A percentile compares a stretch with the other conserved stretches of the same genome.
Evolutionary conservation across 1,140 invertebrate genomes (phyloP).

Genomic region (Drosophila asahinai): DNA sequence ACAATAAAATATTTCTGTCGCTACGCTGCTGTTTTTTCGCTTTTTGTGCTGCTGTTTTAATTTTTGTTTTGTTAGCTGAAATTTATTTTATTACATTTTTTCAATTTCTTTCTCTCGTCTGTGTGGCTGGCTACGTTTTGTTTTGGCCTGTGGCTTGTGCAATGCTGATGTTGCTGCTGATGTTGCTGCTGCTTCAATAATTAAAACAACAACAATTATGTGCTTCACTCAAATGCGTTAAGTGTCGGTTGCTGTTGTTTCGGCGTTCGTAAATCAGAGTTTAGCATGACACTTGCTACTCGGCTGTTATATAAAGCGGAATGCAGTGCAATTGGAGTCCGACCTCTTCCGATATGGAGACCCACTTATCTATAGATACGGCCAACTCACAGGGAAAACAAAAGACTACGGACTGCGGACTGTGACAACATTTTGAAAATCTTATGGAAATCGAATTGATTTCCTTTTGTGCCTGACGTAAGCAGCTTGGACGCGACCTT

Average conservation of each 20-base stretch:
- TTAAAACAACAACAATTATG: slow-evolving; percentile 68
- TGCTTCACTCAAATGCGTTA: slow-evolving; percentile 65
- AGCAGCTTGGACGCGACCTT: slow-evolving; percentile 42
- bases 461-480: slow-evolving; percentile 38
- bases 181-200: slow-evolving; percentile 59
- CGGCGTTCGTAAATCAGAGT: slow-evolving; percentile 37
- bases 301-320: slow-evolving; percentile 58
- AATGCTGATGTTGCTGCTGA: slow-evolving; percentile 36
- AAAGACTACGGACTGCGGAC: not conserved
- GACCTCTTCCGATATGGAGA: slow-evolving; percentile 2
- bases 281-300: slow-evolving; percentile 67
- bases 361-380: slow-evolving; percentile 4
- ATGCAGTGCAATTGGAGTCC: slow-evolving; percentile 26
- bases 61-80: slow-evolving; percentile 63
- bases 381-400: slow-evolving; percentile 19
- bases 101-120: slow-evolving; percentile 67
- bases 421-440: slow-evolving; percentile 28
- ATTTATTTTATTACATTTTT: slow-evolving; percentile 81
- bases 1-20: slow-evolving; percentile 73
- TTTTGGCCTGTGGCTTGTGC: slow-evolving; percentile 59
- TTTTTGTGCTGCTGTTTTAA: slow-evolving; percentile 19
- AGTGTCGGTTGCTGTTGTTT: slow-evolving; percentile 41
- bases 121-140: slow-evolving; percentile 61
- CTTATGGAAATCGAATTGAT: slow-evolving; percentile 54
- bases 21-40: slow-evolving; percentile 19